Evolutionary conservation across 2,797 vertebrate genomes (phyloP).

Genomic region (Acomys russatus): DNA sequence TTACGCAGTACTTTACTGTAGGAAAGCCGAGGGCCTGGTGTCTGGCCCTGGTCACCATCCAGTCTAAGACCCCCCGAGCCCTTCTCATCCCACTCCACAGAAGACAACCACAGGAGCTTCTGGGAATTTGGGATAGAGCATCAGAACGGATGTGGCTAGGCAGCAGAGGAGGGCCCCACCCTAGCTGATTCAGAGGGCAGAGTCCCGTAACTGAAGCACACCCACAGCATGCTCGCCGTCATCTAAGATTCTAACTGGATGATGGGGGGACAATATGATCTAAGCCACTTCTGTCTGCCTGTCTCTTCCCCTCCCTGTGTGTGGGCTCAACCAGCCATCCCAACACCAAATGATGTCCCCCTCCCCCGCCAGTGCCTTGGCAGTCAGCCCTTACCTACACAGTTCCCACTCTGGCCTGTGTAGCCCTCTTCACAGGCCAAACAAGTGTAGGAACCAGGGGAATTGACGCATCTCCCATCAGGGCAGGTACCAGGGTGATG

Average conservation of each 20-base stretch:
- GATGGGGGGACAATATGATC: background rate
- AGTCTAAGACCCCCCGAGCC: background rate
- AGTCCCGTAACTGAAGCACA: background rate
- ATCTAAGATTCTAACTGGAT: background rate
- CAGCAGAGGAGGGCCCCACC: background rate
- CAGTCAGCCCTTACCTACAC: constrained; percentile 90
- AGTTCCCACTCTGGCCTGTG: constrained; percentile 90
- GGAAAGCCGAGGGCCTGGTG: background rate
- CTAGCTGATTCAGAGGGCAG: constrained; percentile 72
- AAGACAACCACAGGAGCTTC: constrained; percentile 57
- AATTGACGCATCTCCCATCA: constrained; percentile 92
- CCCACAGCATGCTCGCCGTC: background rate
- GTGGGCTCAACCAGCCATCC: constrained; percentile 7
- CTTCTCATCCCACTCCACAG: background rate
- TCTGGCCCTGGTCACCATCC: background rate
- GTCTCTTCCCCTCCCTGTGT: background rate
- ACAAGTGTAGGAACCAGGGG: constrained; percentile 92
- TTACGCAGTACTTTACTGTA: background rate
- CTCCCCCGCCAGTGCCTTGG: background rate
- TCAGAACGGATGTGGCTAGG: background rate
- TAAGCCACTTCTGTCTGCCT: constrained; percentile 11
- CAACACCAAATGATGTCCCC: background rate
- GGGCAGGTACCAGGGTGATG: constrained; percentile 91
- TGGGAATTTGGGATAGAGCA: background rate
- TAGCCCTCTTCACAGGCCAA: constrained; percentile 92